Evolutionary conservation across 1,140 invertebrate species (phyloP), one percentile per base, ranked within the genome.

Genomic region (Pseudomyrmex cubaensis): DNA sequence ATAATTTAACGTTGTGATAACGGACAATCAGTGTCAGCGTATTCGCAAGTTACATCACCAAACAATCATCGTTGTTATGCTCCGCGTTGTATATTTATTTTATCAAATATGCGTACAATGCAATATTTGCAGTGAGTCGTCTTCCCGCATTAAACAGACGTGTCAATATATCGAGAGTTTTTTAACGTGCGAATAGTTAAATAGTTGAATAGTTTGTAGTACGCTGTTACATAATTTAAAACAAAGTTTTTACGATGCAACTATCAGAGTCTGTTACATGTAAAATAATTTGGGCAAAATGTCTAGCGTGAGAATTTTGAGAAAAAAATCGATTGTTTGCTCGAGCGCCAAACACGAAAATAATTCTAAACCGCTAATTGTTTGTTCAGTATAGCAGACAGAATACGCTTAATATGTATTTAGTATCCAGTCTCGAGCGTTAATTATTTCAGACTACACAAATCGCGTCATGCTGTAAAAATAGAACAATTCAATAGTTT

Each of bases 11-110:
- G 20, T 52, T 57, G 54, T 57, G 63, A 1, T 48, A 52, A n/a
- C 48, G 1, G 1, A 52, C 52, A 13, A 59, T 78, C 69, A 22
- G 46, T 64, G 70, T 82, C 78, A 82, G 78, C 78, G 17, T 20
- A 46, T 75, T 82, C 44, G n/a, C 17, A 25, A 44, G 63, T 75
- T 82, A 54, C 70, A 48, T 75, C 78, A 75, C 2, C 17, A 25
- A 17, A 48, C 50, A 75, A 44, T 82, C 13, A 57, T 20, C 52
- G 17, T n/a, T 35, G 25, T 82, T 63, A 63, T 75, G 76, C 76
- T 75, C 3, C 25, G 35, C 35, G 61, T 75, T 82, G 17, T 35
- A 75, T 56, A 46, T 82, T 75, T 82, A 56, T 54, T 74, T 75
- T 15, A 9, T 8, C 48, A 56, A 50, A 54, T 17, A 74, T 62